Base-by-base conservation (phyloP, 2,797 vertebrate genomes). In the Geotrypetes seraphini region DNA sequence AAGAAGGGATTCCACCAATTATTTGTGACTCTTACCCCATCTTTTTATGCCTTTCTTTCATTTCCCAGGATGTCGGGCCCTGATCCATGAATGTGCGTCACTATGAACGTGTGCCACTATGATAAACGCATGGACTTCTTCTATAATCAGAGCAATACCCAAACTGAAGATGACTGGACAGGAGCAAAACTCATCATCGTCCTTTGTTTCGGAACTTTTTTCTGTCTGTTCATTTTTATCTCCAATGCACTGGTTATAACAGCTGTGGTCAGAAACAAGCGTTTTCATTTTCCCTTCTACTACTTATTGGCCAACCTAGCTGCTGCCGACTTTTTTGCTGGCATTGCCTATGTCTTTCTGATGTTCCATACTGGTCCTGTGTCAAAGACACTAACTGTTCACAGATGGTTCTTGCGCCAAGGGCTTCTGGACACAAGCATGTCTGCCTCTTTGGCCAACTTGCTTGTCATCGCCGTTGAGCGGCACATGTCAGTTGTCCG, bases 261-360 rank as follows among this genome's bases (percentile, higher is more conserved):
- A 2, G 91, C 92, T 1, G 87, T 99, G 42, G 69, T 96, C 57
- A 96, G 84, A 57, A 99, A 97, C 71, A 88, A 80, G 58, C 78
- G 85, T 37, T 96, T 99, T 55, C 96, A 99, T 56, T 97, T 86
- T 35, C 92, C 96, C 2, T 97, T 97, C 73, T 99, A 97, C 61
- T 97, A 97, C 47, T 86, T 99, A 19, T 78, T 97, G 12, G 71
- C 92, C 63, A 99, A 97, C 33, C 80, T 99, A 1, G 94, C 96
- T 1, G 90, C 92, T 25, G 91, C 93, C 1, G 96, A 99, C 66
- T 91, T 99, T 62, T 89, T 99, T 21, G 91, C 96, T 4, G 92
- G 92, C 7, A 91, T 97, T 10, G 93, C 96, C 1, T 99, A 97
- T 2, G 83, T 97, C 5, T 97, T 91, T 73, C 74, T 99, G 57